Base-by-base conservation (phyloP, 2,888 invertebrate species). In the Limulus polyphemus region DNA sequence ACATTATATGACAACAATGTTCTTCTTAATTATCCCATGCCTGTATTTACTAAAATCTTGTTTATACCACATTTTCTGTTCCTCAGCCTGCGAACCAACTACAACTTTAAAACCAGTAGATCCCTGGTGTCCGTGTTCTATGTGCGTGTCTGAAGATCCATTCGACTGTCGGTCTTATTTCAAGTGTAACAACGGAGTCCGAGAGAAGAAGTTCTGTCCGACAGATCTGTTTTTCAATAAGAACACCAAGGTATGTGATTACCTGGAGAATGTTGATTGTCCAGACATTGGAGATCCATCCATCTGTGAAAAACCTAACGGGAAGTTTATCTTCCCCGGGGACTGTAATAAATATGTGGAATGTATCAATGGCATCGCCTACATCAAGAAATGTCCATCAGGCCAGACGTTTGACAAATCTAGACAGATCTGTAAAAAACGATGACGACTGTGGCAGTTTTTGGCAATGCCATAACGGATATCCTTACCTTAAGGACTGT, bases 131-230 rank as follows among this genome's bases (percentile, higher is more conserved):
- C n/a, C n/a, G n/a, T 63, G 63, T 17, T 49, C 58, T 47, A 16
- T 32, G 11, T 63, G 64, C 51, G 52, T 48, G n/a, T 54, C 62
- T 11, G 59, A 54, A 11, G 61, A 62, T 13, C 52, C 62, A 16
- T 48, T 56, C n/a, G 61, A 61, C 10, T 64, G 64, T n/a, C 58
- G 59, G 1, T 57, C 58, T 9, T 62, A 56, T 16, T 59, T 57
- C 49, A 57, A 54, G 69, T 78, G 54, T 79, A 79, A 71, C 4
- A n/a, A 62, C 88, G 91, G 78, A 89, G 90, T 79, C 87, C 90
- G 70, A 90, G 56, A 55, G 16, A 62, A 59, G 55, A 52, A 48
- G 9, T 62, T 58, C 54, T 62, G 62, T 46, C 59, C 59, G 11
- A 49, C 16, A 11, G 62, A 59, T 10, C 56, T 11, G n/a, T 49